Base-by-base conservation (phyloP, 2,113 vertebrate species). In the Oreotrochilus melanogaster region DNA sequence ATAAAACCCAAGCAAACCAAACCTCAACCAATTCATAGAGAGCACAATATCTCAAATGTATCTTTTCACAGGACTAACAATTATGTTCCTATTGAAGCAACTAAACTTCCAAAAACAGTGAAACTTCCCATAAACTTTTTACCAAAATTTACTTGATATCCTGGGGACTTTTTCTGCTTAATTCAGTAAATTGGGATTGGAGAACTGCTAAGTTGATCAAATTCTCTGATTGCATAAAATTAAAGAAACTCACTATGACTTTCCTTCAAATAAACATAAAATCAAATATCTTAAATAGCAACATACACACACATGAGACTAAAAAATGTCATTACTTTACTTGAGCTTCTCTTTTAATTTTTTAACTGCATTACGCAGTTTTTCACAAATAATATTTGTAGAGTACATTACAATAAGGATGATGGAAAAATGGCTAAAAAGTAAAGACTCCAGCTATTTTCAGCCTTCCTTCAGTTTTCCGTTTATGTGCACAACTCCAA, bases 361-460 rank as follows among this genome's bases (percentile, higher is more conserved):
- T 85, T 90, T 60, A 50, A 23, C 33, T 70, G 2, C 7, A 25
- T 6, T 37, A 42, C 57, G 17, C 17, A 58, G 8, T 91, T 94
- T 86, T 91, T 76, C 60, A 66, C 1, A 4, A 86, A 70, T 66
- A 80, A 58, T 73, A 56, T 79, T 96, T 93, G 57, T 53, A 53
- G 47, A 69, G 10, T 69, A 37, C 11, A 16, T 86, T 95, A 37
- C 13, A 91, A 78, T 47, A 69, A 35, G 7, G 51, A 73, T 78
- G 47, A 74, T 74, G 37, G 72, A 72, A 96, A 96, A 93, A 65
- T 2, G 1, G 13, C 22, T 66, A 25, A 31, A 62, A 17, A 80
- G 61, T 58, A 83, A 91, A 65, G 21, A 30, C 73, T 43, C 45
- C 35, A 53, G 53, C 30, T n/a, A 21, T 22, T 7, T 86, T 50